Evolutionary conservation across 2,797 vertebrate genomes (phyloP), one percentile per base, ranked within the genome.

Genomic region (Chlorospingus flavigularis): DNA sequence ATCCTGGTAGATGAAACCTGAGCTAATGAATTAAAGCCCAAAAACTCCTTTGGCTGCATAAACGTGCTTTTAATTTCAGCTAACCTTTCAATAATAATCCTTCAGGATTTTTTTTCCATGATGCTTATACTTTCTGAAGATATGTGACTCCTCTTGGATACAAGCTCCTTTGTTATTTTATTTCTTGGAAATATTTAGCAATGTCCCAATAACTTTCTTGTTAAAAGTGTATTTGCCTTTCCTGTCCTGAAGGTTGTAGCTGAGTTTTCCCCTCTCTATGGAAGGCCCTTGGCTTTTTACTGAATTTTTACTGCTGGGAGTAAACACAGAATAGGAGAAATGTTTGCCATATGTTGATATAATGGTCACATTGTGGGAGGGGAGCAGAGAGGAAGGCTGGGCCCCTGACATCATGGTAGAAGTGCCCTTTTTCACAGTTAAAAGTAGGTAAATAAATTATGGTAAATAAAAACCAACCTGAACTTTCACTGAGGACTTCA

Each of bases 271-370:
- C 77, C 81, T 73, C 82, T 92, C 94, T 77, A 4, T 92, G 91
- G 85, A 94, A 94, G 86, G 83, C 62, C 42, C 63, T 96, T 94
- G 93, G 90, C 88, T 97, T 96, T 93, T 91, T 86, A 93, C 74
- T 97, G 91, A 91, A 67, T 94, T 97, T 97, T 96, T 96, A 97
- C 94, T 97, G 90, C 94, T 92, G 91, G 93, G 87, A 96, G 81
- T 94, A 96, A 96, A 94, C 95, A 94, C 74, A 90, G 94, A 94
- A 81, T 53, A 93, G 75, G 63, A 93, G 92, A 97, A 96, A 93
- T 96, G 96, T 94, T 96, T 97, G 73, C 91, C 92, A 96, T 94
- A 94, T 95, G 96, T 95, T 95, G 92, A 97, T 94, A 97, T 97
- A 97, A 97, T 93, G 91, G 94, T 95, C 91, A 96, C 94, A 90